phyloP scores from a whole-genome alignment of 1,140 invertebrate genomes.

The Rhynchophorus ferrugineus region DNA sequence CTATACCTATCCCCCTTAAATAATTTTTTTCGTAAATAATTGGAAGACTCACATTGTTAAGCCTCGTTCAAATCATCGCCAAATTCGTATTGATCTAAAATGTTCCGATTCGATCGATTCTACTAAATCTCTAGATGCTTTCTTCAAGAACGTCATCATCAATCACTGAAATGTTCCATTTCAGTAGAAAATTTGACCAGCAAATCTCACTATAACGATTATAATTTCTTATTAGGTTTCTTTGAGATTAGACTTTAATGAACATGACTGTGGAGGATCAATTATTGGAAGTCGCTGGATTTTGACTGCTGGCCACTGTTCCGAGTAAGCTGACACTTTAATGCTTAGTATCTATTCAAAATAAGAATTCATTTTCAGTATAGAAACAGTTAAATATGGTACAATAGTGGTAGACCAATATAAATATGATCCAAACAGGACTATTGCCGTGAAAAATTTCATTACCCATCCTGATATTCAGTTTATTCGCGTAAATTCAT shows the following conservation, averaged over 20 bases:
- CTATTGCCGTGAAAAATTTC: neutral
- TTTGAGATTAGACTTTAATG: neutral
- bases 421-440: neutral
- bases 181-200: too few relatives aligned
- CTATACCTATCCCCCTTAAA: too few relatives aligned
- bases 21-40: too few relatives aligned
- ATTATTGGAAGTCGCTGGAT: neutral
- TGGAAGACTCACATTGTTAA: too few relatives aligned
- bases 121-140: too few relatives aligned
- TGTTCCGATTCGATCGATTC: too few relatives aligned
- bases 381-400: neutral
- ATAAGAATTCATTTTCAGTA: neutral
- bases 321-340: neutral
- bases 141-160: too few relatives aligned
- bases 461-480: neutral
- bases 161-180: too few relatives aligned
- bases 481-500: neutral
- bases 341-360: too few relatives aligned
- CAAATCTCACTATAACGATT: too few relatives aligned
- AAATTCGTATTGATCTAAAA: too few relatives aligned
- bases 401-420: neutral
- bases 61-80: too few relatives aligned
- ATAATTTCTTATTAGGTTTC: neutral
- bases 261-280: conserved; percentile 2
- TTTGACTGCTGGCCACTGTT: neutral